These are phyloP conservation scores for Tenthredo distinguenda DNA, from an alignment of 2,888 invertebrate genomes.

Conservation along the genomic window DNA sequence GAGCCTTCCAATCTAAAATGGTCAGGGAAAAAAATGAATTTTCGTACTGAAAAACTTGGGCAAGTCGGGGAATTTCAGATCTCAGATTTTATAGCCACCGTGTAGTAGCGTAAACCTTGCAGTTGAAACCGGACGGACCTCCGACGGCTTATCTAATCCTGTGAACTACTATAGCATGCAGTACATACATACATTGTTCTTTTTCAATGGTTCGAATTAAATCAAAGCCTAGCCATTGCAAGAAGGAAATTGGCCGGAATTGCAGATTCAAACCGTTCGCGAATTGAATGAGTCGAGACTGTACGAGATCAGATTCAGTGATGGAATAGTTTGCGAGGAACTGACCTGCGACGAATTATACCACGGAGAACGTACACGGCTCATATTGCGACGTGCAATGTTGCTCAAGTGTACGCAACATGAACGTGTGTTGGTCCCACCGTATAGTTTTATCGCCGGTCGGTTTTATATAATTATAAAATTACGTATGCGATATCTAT, in stretches of 20 bases:
- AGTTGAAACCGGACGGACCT: not conserved
- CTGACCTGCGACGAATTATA: conserved; percentile 2
- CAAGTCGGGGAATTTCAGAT: not conserved
- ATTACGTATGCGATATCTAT: not conserved
- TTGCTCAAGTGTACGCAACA: not conserved
- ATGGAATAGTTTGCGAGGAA: not conserved
- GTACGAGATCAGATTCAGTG: not conserved
- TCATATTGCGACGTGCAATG: not conserved
- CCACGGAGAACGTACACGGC: not conserved
- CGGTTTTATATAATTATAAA: not conserved
- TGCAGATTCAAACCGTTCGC: not conserved
- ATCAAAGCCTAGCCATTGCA: not conserved
- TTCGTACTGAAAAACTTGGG: no score
- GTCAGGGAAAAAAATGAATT: no score
- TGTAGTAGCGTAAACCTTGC: not conserved
- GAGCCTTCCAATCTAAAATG: no score
- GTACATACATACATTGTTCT: not conserved
- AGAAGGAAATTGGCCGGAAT: not conserved
- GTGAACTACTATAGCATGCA: not conserved
- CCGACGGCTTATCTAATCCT: not conserved
- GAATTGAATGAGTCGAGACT: not conserved
- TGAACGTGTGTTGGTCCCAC: not conserved
- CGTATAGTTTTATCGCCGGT: not conserved
- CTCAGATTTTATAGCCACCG: not conserved
- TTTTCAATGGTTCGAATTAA: not conserved